phyloP scores from a whole-genome alignment of 2,888 invertebrate species.

The Escarpia spicata region DNA sequence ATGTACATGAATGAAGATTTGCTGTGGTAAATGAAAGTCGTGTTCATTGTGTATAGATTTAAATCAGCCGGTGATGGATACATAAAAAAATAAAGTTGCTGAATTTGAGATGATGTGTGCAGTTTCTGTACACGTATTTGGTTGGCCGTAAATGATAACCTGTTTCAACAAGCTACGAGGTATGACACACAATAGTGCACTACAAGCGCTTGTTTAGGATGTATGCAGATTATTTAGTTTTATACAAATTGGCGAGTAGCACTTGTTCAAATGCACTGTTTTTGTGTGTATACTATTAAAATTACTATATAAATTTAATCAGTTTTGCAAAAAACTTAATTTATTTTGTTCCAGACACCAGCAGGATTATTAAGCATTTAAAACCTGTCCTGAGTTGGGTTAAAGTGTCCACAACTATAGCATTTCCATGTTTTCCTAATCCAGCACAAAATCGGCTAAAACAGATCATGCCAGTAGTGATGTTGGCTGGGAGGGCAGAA shows the following conservation, averaged over 20 bases:
- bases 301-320: neutral
- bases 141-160: neutral
- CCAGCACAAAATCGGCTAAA: too few relatives aligned
- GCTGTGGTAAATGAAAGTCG: neutral
- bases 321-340: neutral
- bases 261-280: neutral
- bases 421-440: too few relatives aligned
- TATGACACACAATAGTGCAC: neutral
- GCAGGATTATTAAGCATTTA: neutral
- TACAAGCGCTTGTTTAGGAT: neutral
- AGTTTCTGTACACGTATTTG: neutral
- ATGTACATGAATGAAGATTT: slow-evolving; percentile 19
- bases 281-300: neutral
- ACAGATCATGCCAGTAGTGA: too few relatives aligned
- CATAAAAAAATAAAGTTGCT: neutral
- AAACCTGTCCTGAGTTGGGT: too few relatives aligned
- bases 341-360: neutral
- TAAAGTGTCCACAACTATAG: too few relatives aligned
- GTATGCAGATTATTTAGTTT: neutral
- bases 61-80: neutral
- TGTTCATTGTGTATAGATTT: neutral
- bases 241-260: neutral
- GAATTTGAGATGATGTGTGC: neutral
- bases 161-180: neutral
- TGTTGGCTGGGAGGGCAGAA: too few relatives aligned